Conservation (phyloP, 1,140 invertebrate genomes). For the Pseudobourletiella spinata region DNA sequence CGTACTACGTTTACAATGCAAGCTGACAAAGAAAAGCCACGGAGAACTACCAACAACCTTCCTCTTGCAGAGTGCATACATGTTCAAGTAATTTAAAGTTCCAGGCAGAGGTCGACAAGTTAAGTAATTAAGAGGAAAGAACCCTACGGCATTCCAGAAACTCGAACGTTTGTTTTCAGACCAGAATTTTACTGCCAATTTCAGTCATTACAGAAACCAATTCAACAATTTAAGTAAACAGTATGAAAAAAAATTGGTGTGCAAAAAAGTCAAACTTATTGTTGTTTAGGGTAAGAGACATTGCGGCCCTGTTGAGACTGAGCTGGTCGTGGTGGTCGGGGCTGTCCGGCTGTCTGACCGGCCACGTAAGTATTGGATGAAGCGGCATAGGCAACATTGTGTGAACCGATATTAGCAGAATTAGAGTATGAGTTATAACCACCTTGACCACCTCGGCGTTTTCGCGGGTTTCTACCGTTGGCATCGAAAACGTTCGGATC, state of each 20-base stretch:
- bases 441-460: not conserved
- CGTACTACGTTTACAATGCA: too few relatives aligned
- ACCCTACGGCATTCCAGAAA: not conserved
- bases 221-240: not conserved
- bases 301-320: not conserved
- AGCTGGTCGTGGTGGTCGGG: not conserved
- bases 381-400: not conserved
- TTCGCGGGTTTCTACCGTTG: not conserved
- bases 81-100: not conserved
- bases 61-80: not conserved
- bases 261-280: not conserved
- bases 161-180: not conserved
- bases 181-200: not conserved
- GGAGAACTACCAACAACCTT: not conserved
- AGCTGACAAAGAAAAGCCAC: not conserved
- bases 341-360: not conserved
- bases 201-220: not conserved
- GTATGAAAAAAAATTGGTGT: conserved; percentile 9
- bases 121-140: not conserved
- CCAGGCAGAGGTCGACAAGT: not conserved
- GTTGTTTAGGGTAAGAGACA: too few relatives aligned
- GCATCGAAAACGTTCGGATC: conserved; percentile 6
- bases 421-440: not conserved
- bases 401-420: not conserved
- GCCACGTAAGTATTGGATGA: not conserved